Evolutionary conservation across 2,113 vertebrate genomes (phyloP).

Genomic region (Xyrauchen texanus): DNA sequence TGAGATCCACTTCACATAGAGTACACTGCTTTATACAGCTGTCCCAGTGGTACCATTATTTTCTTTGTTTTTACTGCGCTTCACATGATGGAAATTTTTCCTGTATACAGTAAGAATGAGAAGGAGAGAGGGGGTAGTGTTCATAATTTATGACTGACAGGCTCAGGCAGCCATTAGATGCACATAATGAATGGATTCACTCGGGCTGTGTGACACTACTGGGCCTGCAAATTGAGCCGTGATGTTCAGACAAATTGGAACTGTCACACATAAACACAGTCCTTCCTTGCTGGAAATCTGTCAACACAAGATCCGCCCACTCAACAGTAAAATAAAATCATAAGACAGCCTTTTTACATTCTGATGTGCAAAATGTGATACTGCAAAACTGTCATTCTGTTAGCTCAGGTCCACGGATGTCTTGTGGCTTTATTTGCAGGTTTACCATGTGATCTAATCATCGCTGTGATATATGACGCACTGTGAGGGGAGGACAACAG

Average conservation of each 20-base stretch:
- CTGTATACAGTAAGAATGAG: background rate
- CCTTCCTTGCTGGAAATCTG: constrained; percentile 27
- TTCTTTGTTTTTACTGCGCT: background rate
- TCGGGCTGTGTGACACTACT: constrained; percentile 58
- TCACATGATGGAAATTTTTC: background rate
- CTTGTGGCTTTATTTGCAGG: background rate
- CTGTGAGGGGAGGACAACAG: background rate
- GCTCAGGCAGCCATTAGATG: constrained; percentile 60
- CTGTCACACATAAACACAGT: constrained; percentile 14
- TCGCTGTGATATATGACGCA: background rate
- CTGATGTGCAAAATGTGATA: background rate
- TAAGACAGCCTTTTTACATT: background rate
- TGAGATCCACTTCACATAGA: too few relatives aligned
- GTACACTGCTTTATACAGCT: too few relatives aligned
- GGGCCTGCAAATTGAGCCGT: constrained; percentile 67
- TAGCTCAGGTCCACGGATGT: too few relatives aligned
- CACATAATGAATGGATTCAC: constrained; percentile 60
- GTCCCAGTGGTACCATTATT: background rate
- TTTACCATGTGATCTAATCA: background rate
- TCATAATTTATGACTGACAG: constrained; percentile 58
- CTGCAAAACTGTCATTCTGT: background rate
- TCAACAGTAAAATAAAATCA: background rate
- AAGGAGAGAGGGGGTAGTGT: background rate
- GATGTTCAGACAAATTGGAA: constrained; percentile 59
- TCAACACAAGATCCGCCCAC: constrained; percentile 9